These are phyloP conservation scores for Lacerta bilineata DNA, from an alignment of 2,797 vertebrate species.

Conservation along the genomic window DNA sequence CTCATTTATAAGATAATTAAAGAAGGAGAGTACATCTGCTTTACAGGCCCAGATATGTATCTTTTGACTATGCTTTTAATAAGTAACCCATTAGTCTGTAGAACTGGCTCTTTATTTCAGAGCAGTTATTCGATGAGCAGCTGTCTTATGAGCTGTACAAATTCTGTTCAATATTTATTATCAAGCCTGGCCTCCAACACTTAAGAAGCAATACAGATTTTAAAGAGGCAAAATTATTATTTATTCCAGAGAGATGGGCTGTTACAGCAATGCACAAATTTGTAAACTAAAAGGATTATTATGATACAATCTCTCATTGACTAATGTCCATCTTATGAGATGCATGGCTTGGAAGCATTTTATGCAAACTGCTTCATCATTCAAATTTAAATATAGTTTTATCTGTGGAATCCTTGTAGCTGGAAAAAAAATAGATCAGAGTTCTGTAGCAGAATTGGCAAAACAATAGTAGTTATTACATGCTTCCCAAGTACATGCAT, in stretches of 20 bases:
- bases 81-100: slow-evolving; percentile 67
- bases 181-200: slow-evolving; percentile 52
- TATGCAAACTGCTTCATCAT: not conserved
- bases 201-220: slow-evolving; percentile 60
- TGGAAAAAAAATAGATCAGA: not conserved
- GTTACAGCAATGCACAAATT: not conserved
- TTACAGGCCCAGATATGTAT: slow-evolving; percentile 60
- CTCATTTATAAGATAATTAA: slow-evolving; percentile 67
- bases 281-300: not conserved
- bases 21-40: slow-evolving; percentile 67
- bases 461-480: not conserved
- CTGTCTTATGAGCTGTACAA: slow-evolving; percentile 50
- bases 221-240: slow-evolving; percentile 37
- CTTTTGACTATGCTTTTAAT: slow-evolving; percentile 60
- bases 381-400: not conserved
- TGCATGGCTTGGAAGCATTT: not conserved
- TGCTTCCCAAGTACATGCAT: not conserved
- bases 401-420: not conserved
- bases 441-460: not conserved
- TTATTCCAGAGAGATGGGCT: not conserved
- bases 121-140: slow-evolving; percentile 59
- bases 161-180: slow-evolving; percentile 56
- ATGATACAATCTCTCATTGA: not conserved
- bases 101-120: slow-evolving; percentile 62
- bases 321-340: not conserved